Evolutionary conservation across 30 jellyfish, hydroid and myxozoan genomes (phyloP), one percentile per base, ranked within the genome.

Genomic region (Morbakka virulenta): DNA sequence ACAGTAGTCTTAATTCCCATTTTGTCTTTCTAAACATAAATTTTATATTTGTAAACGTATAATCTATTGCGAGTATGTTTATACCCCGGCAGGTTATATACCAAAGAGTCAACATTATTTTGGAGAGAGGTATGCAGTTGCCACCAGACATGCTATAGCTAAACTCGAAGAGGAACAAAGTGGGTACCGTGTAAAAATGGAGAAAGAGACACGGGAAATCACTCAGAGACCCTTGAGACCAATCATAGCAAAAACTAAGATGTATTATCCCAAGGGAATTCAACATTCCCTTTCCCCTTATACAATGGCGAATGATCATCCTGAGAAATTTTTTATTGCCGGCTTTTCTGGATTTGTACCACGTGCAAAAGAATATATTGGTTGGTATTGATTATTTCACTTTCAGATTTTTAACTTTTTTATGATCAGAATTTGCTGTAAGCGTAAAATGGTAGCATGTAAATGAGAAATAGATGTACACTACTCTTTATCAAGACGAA

Each of bases 301-400:
- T 70, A 74, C 94, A 1, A 30, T 72, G 66, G 31, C 82, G 22
- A 79, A 81, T 32, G 96, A 80, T 61, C 88, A 85, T 49, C 95
- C 95, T 2, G 83, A 84, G 26, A 85, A 85, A 47, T 81, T 74
- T 36, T 87, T 85, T 81, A 76, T 92, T 68, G 79, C 96, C 17
- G 98, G 98, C 12, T 92, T 85, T 70, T 72, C 96, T 0, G 98
- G 98, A 2, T 92, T 92, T 41, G 95, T 92, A 2, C 98, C 98
- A 3, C 26, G 86, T 47, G 87, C 96, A 2, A 68, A 93, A 51
- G 89, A 76, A 52, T 87, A 36, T 71, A 92, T 92, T 63, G 98
- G 98, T 92, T 67, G 53, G 91, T 1, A 25, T n/a, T n/a, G n/a
- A n/a, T n/a, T n/a, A n/a, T n/a, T n/a, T n/a, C n/a, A n/a, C n/a